Percentiles rank a stretch among this genome's conserved stretches.
Conservation (phyloP, 2,797 vertebrate genomes). For the Gymnodraco acuticeps region DNA sequence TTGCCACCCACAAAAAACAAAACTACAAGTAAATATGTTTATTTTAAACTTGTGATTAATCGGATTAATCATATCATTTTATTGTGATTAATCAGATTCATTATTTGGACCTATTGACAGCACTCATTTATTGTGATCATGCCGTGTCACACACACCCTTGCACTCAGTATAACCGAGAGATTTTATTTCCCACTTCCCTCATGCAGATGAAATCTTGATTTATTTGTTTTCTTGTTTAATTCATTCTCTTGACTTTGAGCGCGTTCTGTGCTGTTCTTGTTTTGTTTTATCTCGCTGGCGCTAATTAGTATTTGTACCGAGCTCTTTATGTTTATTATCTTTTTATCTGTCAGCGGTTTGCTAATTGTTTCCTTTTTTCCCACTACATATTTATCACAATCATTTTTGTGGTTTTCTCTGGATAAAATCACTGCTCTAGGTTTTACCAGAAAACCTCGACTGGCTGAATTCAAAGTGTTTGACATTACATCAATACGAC, state of each 20-base stretch:
- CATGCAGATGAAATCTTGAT: constrained; percentile 4
- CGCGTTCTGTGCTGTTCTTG: not conserved
- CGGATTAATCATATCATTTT: no score
- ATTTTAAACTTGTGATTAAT: no score
- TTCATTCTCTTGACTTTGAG: not conserved
- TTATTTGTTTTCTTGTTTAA: constrained; percentile 1
- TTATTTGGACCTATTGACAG: no score
- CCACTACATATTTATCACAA: not conserved
- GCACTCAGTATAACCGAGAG: not conserved
- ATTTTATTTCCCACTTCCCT: not conserved
- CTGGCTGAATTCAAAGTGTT: constrained; percentile 25
- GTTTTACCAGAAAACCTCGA: constrained; percentile 1
- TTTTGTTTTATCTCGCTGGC: not conserved
- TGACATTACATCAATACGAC: constrained; percentile 29
- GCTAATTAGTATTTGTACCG: constrained; percentile 36
- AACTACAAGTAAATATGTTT: no score
- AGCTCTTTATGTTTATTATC: constrained; percentile 3
- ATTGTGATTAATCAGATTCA: no score
- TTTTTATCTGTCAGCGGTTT: constrained; percentile 1
- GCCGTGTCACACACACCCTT: not conserved
- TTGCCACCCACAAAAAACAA: no score
- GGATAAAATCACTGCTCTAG: constrained; percentile 6
- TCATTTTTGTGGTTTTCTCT: not conserved
- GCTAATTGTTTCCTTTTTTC: not conserved
- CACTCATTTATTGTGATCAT: not conserved